These are phyloP conservation scores for Sinella curviseta DNA, from an alignment of 1,140 invertebrate species.

Conservation along the genomic window DNA sequence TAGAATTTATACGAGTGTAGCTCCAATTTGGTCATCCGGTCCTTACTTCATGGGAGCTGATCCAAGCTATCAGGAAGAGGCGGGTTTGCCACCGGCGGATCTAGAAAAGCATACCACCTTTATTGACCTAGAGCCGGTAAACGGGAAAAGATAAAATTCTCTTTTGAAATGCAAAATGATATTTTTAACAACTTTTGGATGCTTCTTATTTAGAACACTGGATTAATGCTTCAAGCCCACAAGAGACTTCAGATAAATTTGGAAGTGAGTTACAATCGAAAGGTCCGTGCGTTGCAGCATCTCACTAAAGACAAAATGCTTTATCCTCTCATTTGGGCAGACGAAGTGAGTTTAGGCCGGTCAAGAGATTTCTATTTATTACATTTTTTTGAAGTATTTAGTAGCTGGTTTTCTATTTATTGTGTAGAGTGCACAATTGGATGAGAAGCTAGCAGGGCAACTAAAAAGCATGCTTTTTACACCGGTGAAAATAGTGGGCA, in stretches of 20 bases:
- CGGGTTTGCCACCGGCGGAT: slow-evolving; percentile 67
- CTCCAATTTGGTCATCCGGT: slow-evolving; percentile 64
- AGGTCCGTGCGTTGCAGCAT: neutral
- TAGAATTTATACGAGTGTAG: neutral
- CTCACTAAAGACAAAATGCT: neutral
- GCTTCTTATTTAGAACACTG: neutral
- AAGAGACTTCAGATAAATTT: neutral
- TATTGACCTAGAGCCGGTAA: slow-evolving; percentile 76
- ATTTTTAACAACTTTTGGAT: no score
- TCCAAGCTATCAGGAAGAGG: slow-evolving; percentile 65
- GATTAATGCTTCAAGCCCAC: neutral
- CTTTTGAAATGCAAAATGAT: no score
- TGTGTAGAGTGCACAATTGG: neutral
- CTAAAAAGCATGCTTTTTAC: neutral
- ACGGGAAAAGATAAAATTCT: no score
- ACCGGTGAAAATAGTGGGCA: neutral
- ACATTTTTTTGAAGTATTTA: neutral
- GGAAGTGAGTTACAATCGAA: neutral
- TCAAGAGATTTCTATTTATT: neutral
- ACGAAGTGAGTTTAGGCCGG: neutral
- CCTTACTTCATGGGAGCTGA: slow-evolving; percentile 78
- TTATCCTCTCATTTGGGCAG: slow-evolving; percentile 12
- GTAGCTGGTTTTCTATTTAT: no score
- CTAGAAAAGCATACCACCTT: slow-evolving; percentile 68
- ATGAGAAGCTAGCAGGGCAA: neutral